Percentiles rank a stretch among this genome's conserved stretches.
These are phyloP conservation scores for Drosophila athabasca DNA, from an alignment of 1,140 invertebrate genomes.

Conservation along the genomic window DNA sequence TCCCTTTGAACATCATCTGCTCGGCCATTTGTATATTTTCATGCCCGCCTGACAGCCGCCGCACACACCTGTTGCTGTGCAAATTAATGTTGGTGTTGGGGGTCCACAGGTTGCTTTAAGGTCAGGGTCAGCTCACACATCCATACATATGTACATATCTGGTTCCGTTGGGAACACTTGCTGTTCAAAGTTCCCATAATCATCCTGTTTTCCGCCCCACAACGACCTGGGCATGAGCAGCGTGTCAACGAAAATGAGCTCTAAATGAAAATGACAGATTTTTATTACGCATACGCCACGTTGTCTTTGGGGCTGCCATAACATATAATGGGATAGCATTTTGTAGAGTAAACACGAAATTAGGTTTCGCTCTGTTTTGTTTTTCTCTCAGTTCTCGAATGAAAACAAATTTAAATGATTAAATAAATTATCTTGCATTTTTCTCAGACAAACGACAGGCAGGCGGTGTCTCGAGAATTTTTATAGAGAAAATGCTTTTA, in stretches of 20 bases:
- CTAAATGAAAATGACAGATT: constrained; percentile 38
- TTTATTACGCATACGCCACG: constrained; percentile 69
- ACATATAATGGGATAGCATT: constrained; percentile 23
- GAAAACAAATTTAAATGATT: constrained; percentile 61
- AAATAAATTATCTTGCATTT: constrained; percentile 71
- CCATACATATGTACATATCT: neutral
- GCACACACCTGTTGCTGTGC: constrained; percentile 65
- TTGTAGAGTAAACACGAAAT: constrained; percentile 36
- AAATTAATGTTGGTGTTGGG: constrained; percentile 58
- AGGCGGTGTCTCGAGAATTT: constrained; percentile 25
- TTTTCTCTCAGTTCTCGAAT: constrained; percentile 18
- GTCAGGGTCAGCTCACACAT: neutral
- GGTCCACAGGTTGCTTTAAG: constrained; percentile 27
- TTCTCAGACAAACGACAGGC: constrained; percentile 35
- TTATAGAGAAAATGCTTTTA: constrained; percentile 33
- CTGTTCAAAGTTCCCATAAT: constrained; percentile 24
- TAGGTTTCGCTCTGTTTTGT: constrained; percentile 28
- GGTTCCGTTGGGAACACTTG: neutral
- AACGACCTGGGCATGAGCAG: constrained; percentile 17
- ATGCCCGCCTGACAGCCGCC: constrained; percentile 32
- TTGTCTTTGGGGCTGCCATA: constrained; percentile 13
- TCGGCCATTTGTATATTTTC: constrained; percentile 57
- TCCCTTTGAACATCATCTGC: constrained; percentile 42
- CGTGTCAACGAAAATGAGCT: constrained; percentile 44
- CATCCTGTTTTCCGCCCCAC: constrained; percentile 13